Base-by-base conservation (phyloP, 1,140 invertebrate species). In the Telenomus remus region DNA sequence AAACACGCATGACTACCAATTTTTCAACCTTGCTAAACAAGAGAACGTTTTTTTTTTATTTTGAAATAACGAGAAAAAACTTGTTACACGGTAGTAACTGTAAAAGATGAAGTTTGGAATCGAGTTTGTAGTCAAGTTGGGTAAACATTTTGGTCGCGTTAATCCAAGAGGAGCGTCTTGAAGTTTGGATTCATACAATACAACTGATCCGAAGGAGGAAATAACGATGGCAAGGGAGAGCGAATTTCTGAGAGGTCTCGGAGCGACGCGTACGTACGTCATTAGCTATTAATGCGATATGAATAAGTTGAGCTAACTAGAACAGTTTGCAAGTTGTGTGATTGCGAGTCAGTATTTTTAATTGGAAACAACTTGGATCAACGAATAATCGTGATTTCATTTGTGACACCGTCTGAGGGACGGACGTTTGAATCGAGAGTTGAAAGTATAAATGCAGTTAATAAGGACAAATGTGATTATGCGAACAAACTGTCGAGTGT, bases 201-300 rank as follows among this genome's bases (percentile, higher is more conserved):
- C n/a, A 39, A 39, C 37, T 39, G 37, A 39, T 39, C 37, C 9
- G 3, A 3, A 39, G n/a, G 1, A n/a, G 37, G 37, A 39, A 39
- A 39, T 39, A 39, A 39, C 37, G 37, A 11, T 39, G 3, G 9
- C 8, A 3, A 39, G n/a, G 9, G 37, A 39, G n/a, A 2, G 37
- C 3, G n/a, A 9, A 9, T 4, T 39, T n/a, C n/a, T n/a, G n/a
- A n/a, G 37, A 39, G n/a, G 9, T n/a, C 2, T 11, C 3, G 9
- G n/a, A 9, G 9, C n/a, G 37, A 39, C 37, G 37, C 9, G n/a
- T 39, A n/a, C 37, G 37, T n/a, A 39, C n/a, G n/a, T n/a, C 37
- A 39, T 39, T 11, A 39, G 37, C 37, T 39, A 39, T 39, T 39
- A 39, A 39, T n/a, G n/a, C 37, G 37, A 39, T 39, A 39, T 39